phyloP scores from a whole-genome alignment of 2,888 invertebrate species.

The Lordiphosa andalusiaca region DNA sequence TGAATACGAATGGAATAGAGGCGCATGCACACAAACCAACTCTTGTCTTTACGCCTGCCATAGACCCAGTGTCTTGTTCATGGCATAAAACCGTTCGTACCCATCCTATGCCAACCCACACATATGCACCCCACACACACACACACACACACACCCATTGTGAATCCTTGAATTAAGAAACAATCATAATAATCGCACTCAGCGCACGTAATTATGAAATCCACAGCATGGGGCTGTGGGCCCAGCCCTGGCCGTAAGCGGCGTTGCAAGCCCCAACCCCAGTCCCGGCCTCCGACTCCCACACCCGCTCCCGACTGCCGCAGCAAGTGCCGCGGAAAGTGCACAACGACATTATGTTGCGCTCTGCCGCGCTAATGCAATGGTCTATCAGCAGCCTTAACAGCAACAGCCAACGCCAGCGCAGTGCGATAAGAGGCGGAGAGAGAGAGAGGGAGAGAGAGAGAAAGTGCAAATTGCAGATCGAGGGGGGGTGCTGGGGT shows the following conservation, averaged over 20 bases:
- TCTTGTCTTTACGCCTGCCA: conserved; percentile 4
- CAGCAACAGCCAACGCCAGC: conserved; percentile 47
- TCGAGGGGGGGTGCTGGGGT: conserved; percentile 13
- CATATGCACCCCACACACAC: conserved; percentile 9
- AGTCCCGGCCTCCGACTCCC: conserved; percentile 6
- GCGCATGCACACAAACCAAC: conserved; percentile 32
- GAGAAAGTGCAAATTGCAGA: not conserved
- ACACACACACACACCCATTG: conserved; percentile 34
- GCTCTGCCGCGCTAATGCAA: conserved; percentile 68
- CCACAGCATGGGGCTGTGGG: conserved; percentile 44
- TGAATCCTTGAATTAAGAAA: conserved; percentile 72
- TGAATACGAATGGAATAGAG: conserved; percentile 34
- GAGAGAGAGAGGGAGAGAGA: not conserved
- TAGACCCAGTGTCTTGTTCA: not conserved
- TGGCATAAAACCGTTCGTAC: conserved; percentile 5
- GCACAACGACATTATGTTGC: conserved; percentile 67
- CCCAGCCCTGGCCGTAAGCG: conserved; percentile 21
- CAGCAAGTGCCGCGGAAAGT: conserved; percentile 62
- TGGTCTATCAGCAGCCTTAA: conserved; percentile 54
- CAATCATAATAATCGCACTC: conserved; percentile 73
- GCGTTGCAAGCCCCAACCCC: not conserved
- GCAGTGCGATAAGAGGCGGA: conserved; percentile 20
- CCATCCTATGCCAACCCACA: conserved; percentile 2
- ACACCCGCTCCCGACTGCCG: conserved; percentile 41
- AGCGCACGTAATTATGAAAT: conserved; percentile 67